Percentiles rank a stretch among this genome's conserved stretches.
phyloP scores from a whole-genome alignment of 2,113 vertebrate species.

The Odontesthes bonariensis region DNA sequence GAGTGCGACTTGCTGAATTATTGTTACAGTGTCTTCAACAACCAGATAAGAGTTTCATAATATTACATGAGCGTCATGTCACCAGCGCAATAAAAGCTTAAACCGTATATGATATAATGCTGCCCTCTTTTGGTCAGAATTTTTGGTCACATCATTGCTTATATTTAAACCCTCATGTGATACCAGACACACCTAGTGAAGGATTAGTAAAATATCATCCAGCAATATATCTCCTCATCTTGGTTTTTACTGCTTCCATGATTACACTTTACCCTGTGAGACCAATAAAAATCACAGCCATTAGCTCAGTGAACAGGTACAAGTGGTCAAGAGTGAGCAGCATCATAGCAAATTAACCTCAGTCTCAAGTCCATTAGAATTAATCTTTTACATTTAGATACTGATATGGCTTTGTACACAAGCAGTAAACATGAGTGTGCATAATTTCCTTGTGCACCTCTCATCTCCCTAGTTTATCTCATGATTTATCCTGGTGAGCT shows the following conservation, averaged over 20 bases:
- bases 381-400: slow-evolving; percentile 49
- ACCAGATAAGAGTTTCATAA: not conserved
- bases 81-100: not conserved
- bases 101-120: slow-evolving; percentile 28
- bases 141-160: too few relatives aligned
- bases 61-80: not conserved
- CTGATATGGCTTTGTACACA: slow-evolving; percentile 30
- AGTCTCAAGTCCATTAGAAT: slow-evolving; percentile 26
- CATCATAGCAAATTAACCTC: not conserved
- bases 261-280: slow-evolving; percentile 39
- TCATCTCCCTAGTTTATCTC: slow-evolving; percentile 11
- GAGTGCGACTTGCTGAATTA: not conserved
- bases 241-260: slow-evolving; percentile 56
- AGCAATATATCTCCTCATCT: slow-evolving; percentile 43
- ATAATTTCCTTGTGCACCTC: slow-evolving; percentile 5
- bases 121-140: slow-evolving; percentile 71
- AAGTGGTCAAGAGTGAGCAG: not conserved
- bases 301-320: slow-evolving; percentile 25
- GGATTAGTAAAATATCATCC: slow-evolving; percentile 17
- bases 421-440: slow-evolving; percentile 1
- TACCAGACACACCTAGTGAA: slow-evolving; percentile 30
- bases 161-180: slow-evolving; percentile 16
- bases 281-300: slow-evolving; percentile 63
- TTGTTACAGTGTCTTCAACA: not conserved
- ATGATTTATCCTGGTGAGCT: slow-evolving; percentile 49